A percentile compares a stretch with the other conserved stretches of the same genome.
Evolutionary conservation across 2,888 invertebrate genomes (phyloP).

Genomic region (Callosobruchus maculatus): DNA sequence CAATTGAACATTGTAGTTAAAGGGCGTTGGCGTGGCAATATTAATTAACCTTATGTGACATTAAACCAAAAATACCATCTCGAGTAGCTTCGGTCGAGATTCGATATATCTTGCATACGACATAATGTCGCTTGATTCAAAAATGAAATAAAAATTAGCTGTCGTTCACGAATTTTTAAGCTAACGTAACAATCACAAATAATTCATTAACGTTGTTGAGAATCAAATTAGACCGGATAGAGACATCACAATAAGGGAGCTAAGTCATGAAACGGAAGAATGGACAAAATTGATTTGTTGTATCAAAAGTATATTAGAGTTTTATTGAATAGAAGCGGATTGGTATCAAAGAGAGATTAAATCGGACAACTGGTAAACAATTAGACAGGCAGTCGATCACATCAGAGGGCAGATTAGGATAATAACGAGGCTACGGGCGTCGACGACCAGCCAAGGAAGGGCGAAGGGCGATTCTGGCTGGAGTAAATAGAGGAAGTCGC

Average conservation of each 20-base stretch:
- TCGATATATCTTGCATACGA: no score
- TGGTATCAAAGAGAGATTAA: neutral
- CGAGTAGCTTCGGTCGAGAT: no score
- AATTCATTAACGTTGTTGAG: no score
- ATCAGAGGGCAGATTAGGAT: neutral
- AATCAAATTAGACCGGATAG: neutral
- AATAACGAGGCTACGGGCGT: neutral
- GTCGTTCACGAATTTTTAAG: no score
- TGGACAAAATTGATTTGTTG: neutral
- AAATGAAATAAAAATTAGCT: no score
- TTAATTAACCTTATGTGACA: no score
- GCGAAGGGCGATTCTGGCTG: neutral
- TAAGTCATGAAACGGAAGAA: neutral
- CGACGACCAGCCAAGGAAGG: neutral
- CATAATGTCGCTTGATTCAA: no score
- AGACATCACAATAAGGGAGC: neutral
- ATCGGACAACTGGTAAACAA: neutral
- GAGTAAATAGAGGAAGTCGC: slow-evolving; percentile 19
- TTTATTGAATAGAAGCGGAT: neutral
- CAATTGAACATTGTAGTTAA: no score
- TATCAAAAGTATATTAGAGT: neutral
- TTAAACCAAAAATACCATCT: no score
- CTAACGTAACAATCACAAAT: no score
- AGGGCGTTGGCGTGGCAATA: no score
- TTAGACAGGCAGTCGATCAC: neutral